Base-by-base conservation (phyloP, 2,797 vertebrate genomes). In the Sardinella longiceps region DNA sequence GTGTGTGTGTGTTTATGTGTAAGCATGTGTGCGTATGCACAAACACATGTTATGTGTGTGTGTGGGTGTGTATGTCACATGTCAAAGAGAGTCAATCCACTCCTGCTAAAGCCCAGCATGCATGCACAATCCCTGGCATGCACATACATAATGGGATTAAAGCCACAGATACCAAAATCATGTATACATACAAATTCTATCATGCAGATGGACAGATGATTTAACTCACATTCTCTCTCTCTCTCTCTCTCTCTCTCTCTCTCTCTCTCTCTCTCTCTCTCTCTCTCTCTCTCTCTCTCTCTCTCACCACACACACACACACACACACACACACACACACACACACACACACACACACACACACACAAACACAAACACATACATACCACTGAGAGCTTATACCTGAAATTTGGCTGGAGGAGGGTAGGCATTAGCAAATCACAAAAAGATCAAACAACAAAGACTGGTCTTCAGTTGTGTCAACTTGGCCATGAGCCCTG, bases 391-490 rank as follows among this genome's bases (percentile, higher is more conserved):
- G 18, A 11, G 25, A 66, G 70, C 37, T 23, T 23, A 77, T 77
- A 77, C 70, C 70, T 43, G 45, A 77, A 84, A 77, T 25, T 63
- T 80, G 83, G 81, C 53, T 20, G 25, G 33, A 81, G 74, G 25
- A 82, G 45, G 70, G 39, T 53, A 77, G 43, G 58, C 43, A 82
- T 85, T 80, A 39, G 85, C 63, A 48, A 82, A 82, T 84, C 77
- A 82, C 87, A 83, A 58, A 86, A 77, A 81, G 84, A 88, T 89
- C 84, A 86, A 88, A 88, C 53, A 88, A 81, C 82, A 28, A 83
- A 66, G 83, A 81, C 82, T 82, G 51, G 51, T 77, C 77, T 87
- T 88, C 82, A 80, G 86, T 88, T 87, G 30, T 82, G 81, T 23
- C 70, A 10, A 12, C 58, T 81, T 89, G 89, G 85, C 74, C 60